Conservation (phyloP, 2,797 vertebrate species). For the Pangasius macronema region DNA sequence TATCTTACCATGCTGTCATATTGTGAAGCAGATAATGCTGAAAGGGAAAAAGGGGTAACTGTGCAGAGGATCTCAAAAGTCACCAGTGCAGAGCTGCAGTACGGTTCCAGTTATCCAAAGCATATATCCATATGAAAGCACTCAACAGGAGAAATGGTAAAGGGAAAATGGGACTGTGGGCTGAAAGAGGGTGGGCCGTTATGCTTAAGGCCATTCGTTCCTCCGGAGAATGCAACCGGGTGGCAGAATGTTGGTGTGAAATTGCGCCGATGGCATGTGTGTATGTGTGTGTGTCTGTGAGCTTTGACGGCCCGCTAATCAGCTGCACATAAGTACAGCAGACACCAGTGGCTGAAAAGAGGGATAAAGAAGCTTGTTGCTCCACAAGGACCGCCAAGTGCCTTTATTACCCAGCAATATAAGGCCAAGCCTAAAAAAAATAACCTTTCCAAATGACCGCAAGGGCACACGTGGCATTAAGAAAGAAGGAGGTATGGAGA, state of each 20-base stretch:
- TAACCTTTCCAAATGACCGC: slow-evolving; percentile 69
- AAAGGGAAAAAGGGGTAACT: not conserved
- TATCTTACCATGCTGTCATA: not conserved
- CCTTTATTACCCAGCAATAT: slow-evolving; percentile 73
- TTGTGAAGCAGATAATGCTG: not conserved
- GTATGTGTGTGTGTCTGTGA: slow-evolving; percentile 60
- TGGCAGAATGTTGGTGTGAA: slow-evolving; percentile 69
- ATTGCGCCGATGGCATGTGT: slow-evolving; percentile 69
- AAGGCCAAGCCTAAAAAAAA: slow-evolving; percentile 62
- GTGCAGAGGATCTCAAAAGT: not conserved
- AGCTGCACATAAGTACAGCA: slow-evolving; percentile 71
- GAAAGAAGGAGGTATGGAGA: slow-evolving; percentile 38
- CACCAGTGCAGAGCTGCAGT: not conserved
- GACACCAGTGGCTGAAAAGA: slow-evolving; percentile 67
- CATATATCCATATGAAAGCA: slow-evolving; percentile 5
- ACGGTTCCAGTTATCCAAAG: not conserved
- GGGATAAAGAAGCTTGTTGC: slow-evolving; percentile 67
- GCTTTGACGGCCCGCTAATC: slow-evolving; percentile 77
- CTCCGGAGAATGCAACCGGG: slow-evolving; percentile 45
- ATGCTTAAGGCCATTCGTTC: slow-evolving; percentile 36
- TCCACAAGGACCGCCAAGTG: slow-evolving; percentile 58
- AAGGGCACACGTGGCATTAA: slow-evolving; percentile 66
- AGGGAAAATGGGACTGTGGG: not conserved
- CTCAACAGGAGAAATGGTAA: not conserved
- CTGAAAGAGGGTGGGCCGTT: not conserved